Evolutionary conservation across 2,797 vertebrate genomes (phyloP), one percentile per base, ranked within the genome.

Genomic region (Remorina albescens): DNA sequence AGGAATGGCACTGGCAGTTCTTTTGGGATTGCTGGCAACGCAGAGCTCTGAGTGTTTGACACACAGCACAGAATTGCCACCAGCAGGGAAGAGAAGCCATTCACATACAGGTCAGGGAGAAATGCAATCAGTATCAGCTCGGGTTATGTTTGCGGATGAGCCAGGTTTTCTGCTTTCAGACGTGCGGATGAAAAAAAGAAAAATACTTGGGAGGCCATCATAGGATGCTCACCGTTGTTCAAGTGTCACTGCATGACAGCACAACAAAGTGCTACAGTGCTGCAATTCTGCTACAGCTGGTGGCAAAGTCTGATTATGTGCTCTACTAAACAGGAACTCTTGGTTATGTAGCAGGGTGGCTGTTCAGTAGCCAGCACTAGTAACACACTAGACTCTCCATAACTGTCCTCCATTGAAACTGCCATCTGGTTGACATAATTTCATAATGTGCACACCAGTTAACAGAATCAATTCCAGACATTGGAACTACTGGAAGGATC

Each of bases 271-370:
- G 70, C 66, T 42, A 65, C 76, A 79, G 74, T 44, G 75, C 81
- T 86, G 87, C 78, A 75, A 87, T 89, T 92, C 80, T 91, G 85
- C 85, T 94, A 89, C 92, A 92, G 93, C 91, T 94, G 92, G 93
- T 95, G 93, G 93, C 93, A 80, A 82, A 85, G 89, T 89, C 92
- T 93, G 93, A 95, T 95, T 95, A 94, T 87, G 89, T 94, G 93
- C 94, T 95, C 93, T 94, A 95, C 92, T 95, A 94, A 94, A 91
- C 92, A 94, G 89, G 86, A 92, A 90, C 90, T 90, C 87, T 86
- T 86, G 85, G 83, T 90, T 86, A 77, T 85, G 79, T 71, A 83
- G 86, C 82, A 66, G 86, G 80, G 88, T 91, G 91, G 86, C 85
- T 88, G 84, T 71, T 88, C 66, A 89, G 90, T 90, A 90, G 90